phyloP scores from a whole-genome alignment of 1,140 invertebrate genomes.

The Drosophila ogumai region DNA sequence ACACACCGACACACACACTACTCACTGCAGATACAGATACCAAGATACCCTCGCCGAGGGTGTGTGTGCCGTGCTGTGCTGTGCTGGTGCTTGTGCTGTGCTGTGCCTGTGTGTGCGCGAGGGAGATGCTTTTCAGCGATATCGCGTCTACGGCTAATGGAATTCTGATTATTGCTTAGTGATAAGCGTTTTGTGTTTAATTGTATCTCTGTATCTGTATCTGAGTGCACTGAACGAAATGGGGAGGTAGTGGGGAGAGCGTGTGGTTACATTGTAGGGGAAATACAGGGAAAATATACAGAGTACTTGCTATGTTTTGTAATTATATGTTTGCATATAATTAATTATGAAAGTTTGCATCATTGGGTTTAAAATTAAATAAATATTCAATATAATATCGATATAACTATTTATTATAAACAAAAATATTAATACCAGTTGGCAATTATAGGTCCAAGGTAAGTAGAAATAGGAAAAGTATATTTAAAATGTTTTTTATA shows the following conservation, averaged over 20 bases:
- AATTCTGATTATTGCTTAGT: constrained; percentile 85
- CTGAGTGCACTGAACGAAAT: constrained; percentile 63
- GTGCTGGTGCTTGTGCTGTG: constrained; percentile 12
- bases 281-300: neutral
- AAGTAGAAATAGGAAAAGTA: neutral
- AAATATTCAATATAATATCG: neutral
- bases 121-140: constrained; percentile 79
- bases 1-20: constrained; percentile 56
- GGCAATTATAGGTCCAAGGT: neutral
- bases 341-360: neutral
- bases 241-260: neutral
- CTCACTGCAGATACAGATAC: constrained; percentile 58
- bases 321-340: neutral
- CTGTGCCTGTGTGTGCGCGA: constrained; percentile 55
- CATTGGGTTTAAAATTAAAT: neutral
- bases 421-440: neutral
- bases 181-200: constrained; percentile 85
- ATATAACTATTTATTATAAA: neutral
- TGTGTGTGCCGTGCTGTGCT: constrained; percentile 17
- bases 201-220: constrained; percentile 84
- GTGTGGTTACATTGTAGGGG: neutral
- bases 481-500: neutral
- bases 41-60: constrained; percentile 60
- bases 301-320: neutral
- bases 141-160: constrained; percentile 85